A percentile compares a stretch with the other conserved stretches of the same genome.
Conservation (phyloP, 2,888 invertebrate species). For the Lithophane ornitopus region DNA sequence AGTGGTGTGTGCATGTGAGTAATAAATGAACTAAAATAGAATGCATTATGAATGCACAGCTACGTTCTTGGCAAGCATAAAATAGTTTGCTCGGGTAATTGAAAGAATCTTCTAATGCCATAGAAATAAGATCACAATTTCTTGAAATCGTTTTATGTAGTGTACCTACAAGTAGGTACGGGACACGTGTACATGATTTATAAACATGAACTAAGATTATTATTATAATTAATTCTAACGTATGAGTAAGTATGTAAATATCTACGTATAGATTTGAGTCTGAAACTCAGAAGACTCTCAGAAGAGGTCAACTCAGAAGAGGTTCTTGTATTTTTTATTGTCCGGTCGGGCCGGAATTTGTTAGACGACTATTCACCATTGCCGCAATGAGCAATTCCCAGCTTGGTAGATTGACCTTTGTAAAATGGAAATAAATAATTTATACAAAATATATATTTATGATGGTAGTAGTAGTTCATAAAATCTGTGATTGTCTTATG, state of each 20-base stretch:
- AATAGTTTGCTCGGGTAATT: slow-evolving; percentile 23
- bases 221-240: slow-evolving; percentile 15
- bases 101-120: slow-evolving; percentile 22
- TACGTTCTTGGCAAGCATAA: slow-evolving; percentile 53
- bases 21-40: slow-evolving; percentile 44
- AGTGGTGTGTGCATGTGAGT: slow-evolving; percentile 2
- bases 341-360: background rate
- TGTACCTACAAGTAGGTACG: background rate
- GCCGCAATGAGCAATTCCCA: background rate
- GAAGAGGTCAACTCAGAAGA: no score
- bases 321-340: background rate
- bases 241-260: background rate
- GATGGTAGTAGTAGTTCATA: background rate
- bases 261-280: background rate
- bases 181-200: slow-evolving; percentile 20
- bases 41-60: slow-evolving; percentile 37
- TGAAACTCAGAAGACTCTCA: no score
- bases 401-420: background rate
- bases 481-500: background rate
- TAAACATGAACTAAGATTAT: slow-evolving; percentile 21
- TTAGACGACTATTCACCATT: background rate
- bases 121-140: slow-evolving; percentile 30
- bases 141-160: background rate
- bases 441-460: no score
- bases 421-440: background rate